Percentiles rank a stretch among this genome's conserved stretches.
These are phyloP conservation scores for Anguilla japonica DNA, from an alignment of 2,113 vertebrate species.

Conservation along the genomic window DNA sequence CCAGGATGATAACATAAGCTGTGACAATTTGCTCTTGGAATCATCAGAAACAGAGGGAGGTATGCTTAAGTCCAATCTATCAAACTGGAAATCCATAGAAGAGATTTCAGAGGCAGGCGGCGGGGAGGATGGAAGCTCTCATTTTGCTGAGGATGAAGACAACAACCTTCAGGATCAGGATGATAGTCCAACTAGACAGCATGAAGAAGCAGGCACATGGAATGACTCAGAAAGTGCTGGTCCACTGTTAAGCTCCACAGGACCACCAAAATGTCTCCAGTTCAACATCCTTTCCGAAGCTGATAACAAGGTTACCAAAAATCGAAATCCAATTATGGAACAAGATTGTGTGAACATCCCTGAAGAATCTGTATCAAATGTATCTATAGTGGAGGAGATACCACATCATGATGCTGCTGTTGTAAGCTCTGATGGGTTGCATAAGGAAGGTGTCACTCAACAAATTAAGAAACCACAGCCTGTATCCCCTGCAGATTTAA, in stretches of 20 bases:
- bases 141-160: conserved; percentile 64
- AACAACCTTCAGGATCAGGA: conserved; percentile 66
- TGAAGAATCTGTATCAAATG: conserved; percentile 63
- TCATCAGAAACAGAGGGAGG: conserved; percentile 55
- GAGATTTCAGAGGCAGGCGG: conserved; percentile 72
- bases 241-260: conserved; percentile 44
- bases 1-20: conserved; percentile 64
- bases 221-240: conserved; percentile 53
- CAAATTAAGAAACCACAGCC: conserved; percentile 34
- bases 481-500: conserved; percentile 12
- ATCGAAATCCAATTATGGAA: conserved; percentile 47
- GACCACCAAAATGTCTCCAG: conserved; percentile 51
- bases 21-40: conserved; percentile 49
- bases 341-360: conserved; percentile 45
- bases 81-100: conserved; percentile 66
- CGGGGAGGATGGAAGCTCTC: conserved; percentile 60
- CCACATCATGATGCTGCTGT: conserved; percentile 14
- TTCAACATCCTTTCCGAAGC: conserved; percentile 73
- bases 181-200: conserved; percentile 43
- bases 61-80: conserved; percentile 64
- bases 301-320: conserved; percentile 46
- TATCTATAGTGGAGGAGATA: conserved; percentile 49
- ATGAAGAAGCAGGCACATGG: conserved; percentile 47
- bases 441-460: conserved; percentile 39
- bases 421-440: conserved; percentile 16